These are phyloP conservation scores for Neolamprologus cancellatus DNA, from an alignment of 2,113 vertebrate species.

Conservation along the genomic window DNA sequence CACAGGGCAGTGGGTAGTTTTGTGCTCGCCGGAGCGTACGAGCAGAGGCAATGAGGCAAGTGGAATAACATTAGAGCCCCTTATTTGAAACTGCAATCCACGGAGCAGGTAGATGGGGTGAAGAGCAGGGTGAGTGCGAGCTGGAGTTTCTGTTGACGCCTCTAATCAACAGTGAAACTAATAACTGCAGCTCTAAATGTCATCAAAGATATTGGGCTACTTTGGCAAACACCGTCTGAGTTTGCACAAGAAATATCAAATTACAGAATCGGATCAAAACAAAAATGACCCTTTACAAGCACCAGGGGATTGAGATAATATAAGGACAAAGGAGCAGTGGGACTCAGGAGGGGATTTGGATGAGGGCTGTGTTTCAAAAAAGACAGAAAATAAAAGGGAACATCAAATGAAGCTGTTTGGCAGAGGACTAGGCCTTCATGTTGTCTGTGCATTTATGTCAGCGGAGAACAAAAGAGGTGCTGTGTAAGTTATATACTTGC, in stretches of 20 bases:
- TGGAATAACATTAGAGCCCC: conserved; percentile 59
- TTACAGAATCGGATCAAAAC: conserved; percentile 11
- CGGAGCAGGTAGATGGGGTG: conserved; percentile 28
- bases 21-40: conserved; percentile 42
- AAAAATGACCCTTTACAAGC: background rate
- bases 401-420: background rate
- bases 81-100: conserved; percentile 51
- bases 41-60: conserved; percentile 58
- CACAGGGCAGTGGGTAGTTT: conserved; percentile 42
- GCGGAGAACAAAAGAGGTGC: background rate
- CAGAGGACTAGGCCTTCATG: background rate
- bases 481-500: background rate
- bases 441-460: background rate
- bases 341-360: background rate
- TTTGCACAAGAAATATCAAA: conserved; percentile 8
- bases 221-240: background rate
- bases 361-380: background rate
- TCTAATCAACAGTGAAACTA: conserved; percentile 48
- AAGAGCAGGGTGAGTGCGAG: background rate
- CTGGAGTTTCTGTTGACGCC: background rate
- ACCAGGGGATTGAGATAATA: background rate
- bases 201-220: conserved; percentile 1
- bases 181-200: conserved; percentile 36
- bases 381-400: background rate
- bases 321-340: background rate